Evolutionary conservation across 2,113 vertebrate species (phyloP), one percentile per base, ranked within the genome.

Genomic region (Stigmatopora argus): DNA sequence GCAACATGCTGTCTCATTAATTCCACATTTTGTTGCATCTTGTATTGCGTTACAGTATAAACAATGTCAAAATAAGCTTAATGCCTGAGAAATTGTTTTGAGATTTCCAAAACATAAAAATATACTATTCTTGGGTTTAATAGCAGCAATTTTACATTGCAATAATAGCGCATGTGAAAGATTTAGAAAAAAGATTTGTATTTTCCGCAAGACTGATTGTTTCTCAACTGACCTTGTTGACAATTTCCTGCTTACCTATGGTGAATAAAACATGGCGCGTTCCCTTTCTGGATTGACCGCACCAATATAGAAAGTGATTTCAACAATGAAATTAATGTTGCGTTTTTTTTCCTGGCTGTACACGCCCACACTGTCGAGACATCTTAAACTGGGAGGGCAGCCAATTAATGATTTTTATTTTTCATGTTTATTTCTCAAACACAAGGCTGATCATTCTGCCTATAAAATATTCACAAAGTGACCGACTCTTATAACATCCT

Each of bases 91-190:
- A 26, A 53, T 23, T 9, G 21, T 53, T 55, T 23, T 23, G 19
- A 26, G 14, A 55, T 17, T 26, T 12, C 3, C 21, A 10, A 23
- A 55, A 55, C 13, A 19, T 19, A 5, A 6, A 7, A 51, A 51
- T 6, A 26, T 34, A 23, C 34, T 7, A 3, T 58, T 58, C 18
- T 11, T 8, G 7, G 15, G 10, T 59, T 35, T 38, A 38, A 18
- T 8, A 4, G 31, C 17, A n/a, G 56, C 34, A 60, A 1, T 21
- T 19, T n/a, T 55, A 10, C n/a, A 12, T 48, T 57, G 56, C 49
- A 38, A 31, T 34, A 62, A 13, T 64, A 69, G 66, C 12, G 66
- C 67, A 72, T 59, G 57, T 59, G 21, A 38, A 41, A 12, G 1
- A 41, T 7, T 41, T n/a, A 35, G 0, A 19, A 2, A 2, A 10